These are phyloP conservation scores for Florisuga fusca DNA, from an alignment of 2,797 vertebrate species.

Conservation along the genomic window DNA sequence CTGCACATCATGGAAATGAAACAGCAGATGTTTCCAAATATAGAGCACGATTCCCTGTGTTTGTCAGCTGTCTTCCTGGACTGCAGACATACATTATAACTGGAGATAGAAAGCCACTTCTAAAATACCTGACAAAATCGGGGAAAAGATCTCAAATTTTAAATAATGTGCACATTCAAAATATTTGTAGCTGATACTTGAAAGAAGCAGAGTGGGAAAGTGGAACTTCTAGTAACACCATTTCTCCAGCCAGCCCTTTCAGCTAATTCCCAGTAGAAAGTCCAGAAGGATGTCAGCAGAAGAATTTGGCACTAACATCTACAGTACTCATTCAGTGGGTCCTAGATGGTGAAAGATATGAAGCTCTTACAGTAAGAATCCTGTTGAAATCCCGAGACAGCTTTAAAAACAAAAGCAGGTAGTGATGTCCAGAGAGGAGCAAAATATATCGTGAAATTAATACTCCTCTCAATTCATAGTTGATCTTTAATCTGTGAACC, in stretches of 20 bases:
- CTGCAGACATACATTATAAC: background rate
- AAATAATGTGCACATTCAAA: background rate
- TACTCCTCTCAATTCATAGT: constrained; percentile 18
- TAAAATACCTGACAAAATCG: background rate
- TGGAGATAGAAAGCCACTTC: background rate
- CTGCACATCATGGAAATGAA: constrained; percentile 41
- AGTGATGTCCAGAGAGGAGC: constrained; percentile 24
- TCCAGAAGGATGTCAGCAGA: background rate
- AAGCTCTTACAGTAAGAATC: constrained; percentile 14
- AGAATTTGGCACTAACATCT: constrained; percentile 32
- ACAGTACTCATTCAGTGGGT: constrained; percentile 11
- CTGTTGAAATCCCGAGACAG: constrained; percentile 48
- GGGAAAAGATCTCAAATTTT: background rate
- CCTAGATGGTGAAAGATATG: constrained; percentile 14
- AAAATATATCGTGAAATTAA: constrained; percentile 15
- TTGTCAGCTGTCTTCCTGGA: constrained; percentile 45
- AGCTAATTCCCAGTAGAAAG: background rate
- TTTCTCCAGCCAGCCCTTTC: background rate
- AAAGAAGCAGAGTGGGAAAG: background rate
- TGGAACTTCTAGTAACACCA: background rate
- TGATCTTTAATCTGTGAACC: background rate
- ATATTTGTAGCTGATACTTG: background rate
- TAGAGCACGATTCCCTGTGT: constrained; percentile 17
- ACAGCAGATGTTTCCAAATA: constrained; percentile 59
- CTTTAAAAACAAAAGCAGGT: constrained; percentile 57